A percentile compares a stretch with the other conserved stretches of the same genome.
Conservation (phyloP, 2,113 vertebrate species). For the Crotalus horridus region DNA sequence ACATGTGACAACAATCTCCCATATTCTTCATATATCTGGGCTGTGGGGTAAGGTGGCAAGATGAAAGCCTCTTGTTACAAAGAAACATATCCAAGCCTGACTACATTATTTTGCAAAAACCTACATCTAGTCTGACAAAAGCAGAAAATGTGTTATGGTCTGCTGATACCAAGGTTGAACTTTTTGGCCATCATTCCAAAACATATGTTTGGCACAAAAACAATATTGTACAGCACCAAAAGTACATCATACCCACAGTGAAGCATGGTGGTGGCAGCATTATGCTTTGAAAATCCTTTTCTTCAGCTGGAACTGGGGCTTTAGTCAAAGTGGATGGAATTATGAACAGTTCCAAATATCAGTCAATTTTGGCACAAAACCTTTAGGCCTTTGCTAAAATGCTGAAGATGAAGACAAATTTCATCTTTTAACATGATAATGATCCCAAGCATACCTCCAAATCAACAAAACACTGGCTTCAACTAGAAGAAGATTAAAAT, state of each 20-base stretch:
- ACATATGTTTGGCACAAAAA: not conserved
- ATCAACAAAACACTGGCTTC: not conserved
- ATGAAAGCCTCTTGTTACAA: not conserved
- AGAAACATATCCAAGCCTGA: not conserved
- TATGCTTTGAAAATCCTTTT: not conserved
- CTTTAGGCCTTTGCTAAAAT: not conserved
- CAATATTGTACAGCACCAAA: not conserved
- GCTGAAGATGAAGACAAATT: not conserved
- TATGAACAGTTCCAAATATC: not conserved
- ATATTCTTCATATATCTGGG: not conserved
- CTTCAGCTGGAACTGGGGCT: not conserved
- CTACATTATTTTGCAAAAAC: not conserved
- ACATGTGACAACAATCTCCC: not conserved
- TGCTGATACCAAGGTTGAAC: not conserved
- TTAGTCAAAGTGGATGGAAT: not conserved
- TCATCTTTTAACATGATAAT: not conserved
- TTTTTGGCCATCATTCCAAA: not conserved
- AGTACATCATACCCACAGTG: not conserved
- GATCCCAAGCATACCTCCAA: not conserved
- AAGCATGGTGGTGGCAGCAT: not conserved
- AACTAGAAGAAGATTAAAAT: not conserved
- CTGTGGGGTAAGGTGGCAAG: not conserved
- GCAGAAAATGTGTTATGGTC: not conserved
- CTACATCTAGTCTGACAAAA: not conserved
- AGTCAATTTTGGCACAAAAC: not conserved